Evolutionary conservation across 2,797 vertebrate genomes (phyloP).

Genomic region (Varecia variegata): DNA sequence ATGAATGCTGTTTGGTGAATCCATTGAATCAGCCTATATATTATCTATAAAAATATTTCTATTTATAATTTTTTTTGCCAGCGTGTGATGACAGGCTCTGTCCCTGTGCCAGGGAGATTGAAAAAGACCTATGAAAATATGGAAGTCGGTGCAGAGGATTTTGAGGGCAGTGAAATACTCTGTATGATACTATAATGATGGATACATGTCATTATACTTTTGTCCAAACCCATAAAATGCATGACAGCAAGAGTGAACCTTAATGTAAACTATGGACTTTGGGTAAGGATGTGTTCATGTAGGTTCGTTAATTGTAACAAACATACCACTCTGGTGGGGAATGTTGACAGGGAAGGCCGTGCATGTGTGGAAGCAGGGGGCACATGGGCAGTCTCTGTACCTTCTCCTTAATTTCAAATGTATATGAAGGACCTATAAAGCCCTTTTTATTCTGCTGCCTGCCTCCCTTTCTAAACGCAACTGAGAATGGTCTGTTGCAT

Average conservation of each 20-base stretch:
- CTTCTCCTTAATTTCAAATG: not conserved
- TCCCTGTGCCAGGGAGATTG: not conserved
- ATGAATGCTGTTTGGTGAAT: not conserved
- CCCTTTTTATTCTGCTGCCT: not conserved
- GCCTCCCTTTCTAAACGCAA: not conserved
- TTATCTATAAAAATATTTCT: not conserved
- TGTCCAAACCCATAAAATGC: not conserved
- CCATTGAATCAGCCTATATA: not conserved
- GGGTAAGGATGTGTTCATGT: not conserved
- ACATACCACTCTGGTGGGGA: fast-evolving
- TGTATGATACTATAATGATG: not conserved
- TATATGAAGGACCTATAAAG: not conserved
- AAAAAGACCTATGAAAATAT: not conserved
- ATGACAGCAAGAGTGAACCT: not conserved
- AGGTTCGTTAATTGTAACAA: not conserved
- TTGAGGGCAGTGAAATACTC: not conserved
- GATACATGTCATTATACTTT: not conserved
- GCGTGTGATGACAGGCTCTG: not conserved
- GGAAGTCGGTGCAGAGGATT: not conserved
- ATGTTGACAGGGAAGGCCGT: not conserved
- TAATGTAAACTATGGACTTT: not conserved
- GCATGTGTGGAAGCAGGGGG: not conserved
- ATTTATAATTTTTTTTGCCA: constrained; percentile 16
- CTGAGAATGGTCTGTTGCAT: not conserved
- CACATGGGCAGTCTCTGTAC: not conserved